These are phyloP conservation scores for Catostylus mosaicus DNA, from an alignment of 30 jellyfish, hydroid and myxozoan genomes.

Conservation along the genomic window DNA sequence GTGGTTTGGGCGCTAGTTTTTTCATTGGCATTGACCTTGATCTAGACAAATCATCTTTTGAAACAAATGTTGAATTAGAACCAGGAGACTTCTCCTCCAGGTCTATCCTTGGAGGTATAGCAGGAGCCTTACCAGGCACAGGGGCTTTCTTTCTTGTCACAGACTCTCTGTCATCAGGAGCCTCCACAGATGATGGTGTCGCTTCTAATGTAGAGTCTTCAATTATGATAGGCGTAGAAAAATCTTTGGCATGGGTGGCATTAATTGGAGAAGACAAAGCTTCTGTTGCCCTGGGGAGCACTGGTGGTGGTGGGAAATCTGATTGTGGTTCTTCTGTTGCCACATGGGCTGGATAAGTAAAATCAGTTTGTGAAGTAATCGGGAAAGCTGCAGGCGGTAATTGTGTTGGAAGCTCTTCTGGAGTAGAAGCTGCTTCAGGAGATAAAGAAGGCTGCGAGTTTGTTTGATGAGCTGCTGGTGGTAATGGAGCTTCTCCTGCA, in stretches of 20 bases:
- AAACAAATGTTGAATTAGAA: background rate
- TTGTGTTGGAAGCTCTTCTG: background rate
- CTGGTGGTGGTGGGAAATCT: no score
- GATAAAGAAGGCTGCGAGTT: background rate
- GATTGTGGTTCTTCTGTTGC: no score
- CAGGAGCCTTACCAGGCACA: constrained; percentile 2
- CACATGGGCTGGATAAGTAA: no score
- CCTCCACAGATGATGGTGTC: background rate
- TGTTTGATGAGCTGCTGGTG: background rate
- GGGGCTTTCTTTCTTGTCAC: background rate
- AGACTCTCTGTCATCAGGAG: background rate
- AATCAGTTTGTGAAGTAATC: no score
- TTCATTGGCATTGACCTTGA: constrained; percentile 28
- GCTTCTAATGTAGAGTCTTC: background rate
- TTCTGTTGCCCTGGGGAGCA: no score
- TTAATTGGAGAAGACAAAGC: no score
- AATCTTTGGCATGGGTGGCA: background rate
- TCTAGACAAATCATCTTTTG: background rate
- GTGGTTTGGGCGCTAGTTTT: constrained; percentile 44
- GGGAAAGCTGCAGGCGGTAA: background rate
- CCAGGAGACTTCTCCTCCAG: constrained; percentile 17
- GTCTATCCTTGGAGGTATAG: constrained; percentile 55
- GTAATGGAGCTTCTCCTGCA: no score
- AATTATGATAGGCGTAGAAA: background rate
- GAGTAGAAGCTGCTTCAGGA: background rate